phyloP scores from a whole-genome alignment of 2,113 vertebrate species.

The Cyanoliseus patagonus region DNA sequence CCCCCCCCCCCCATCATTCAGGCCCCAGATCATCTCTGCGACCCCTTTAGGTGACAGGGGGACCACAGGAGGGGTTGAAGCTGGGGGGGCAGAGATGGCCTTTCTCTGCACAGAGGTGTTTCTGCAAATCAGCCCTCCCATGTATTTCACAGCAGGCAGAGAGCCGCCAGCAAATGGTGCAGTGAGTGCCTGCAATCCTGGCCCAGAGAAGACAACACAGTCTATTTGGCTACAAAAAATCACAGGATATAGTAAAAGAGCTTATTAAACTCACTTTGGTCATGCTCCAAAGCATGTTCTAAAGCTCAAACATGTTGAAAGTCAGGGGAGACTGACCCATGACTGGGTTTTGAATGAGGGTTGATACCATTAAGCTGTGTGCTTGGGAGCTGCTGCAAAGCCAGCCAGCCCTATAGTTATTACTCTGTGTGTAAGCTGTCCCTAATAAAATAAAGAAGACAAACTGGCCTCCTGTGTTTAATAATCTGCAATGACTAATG shows the following conservation, averaged over 20 bases:
- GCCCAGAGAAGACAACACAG: background rate
- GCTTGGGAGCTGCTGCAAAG: background rate
- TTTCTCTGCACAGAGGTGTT: rapidly evolving
- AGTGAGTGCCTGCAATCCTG: background rate
- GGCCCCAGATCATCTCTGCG: background rate
- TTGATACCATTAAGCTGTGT: background rate
- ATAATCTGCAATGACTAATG: background rate
- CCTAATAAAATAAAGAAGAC: background rate
- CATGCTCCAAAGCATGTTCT: background rate
- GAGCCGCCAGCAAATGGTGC: background rate
- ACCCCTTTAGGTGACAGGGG: background rate
- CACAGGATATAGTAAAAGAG: background rate
- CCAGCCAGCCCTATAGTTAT: background rate
- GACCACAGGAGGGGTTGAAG: background rate
- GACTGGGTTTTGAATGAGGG: background rate
- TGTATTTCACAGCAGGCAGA: background rate
- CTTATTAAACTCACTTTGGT: background rate
- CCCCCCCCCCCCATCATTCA: background rate
- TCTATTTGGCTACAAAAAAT: background rate
- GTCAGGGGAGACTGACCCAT: background rate
- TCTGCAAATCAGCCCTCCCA: background rate
- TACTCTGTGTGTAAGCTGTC: background rate
- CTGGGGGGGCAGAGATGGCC: background rate
- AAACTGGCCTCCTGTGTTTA: conserved; percentile 31
- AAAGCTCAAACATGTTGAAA: background rate